Conservation (phyloP, 2,888 invertebrate species). For the Apodemia zela region DNA sequence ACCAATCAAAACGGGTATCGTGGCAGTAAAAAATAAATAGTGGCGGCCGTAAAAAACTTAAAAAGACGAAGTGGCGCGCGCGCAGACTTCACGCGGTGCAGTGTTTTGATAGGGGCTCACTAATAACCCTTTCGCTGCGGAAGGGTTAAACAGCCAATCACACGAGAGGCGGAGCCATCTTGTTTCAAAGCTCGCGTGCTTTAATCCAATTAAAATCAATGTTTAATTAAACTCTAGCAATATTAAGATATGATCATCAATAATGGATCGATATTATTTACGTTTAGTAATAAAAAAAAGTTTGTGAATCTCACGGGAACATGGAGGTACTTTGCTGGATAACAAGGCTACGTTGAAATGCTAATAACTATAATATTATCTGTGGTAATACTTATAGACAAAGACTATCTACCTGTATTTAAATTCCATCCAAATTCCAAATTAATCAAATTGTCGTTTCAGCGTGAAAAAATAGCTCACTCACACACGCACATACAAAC, state of each 20-base stretch:
- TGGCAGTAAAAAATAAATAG: constrained; percentile 58
- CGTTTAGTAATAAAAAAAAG: too few relatives aligned
- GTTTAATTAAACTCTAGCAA: background rate
- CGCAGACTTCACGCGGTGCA: constrained; percentile 56
- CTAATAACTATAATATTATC: too few relatives aligned
- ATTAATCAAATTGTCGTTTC: too few relatives aligned
- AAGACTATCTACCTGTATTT: too few relatives aligned
- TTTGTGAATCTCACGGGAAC: too few relatives aligned
- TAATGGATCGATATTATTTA: background rate
- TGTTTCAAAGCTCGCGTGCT: constrained; percentile 17
- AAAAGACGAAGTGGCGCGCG: constrained; percentile 49
- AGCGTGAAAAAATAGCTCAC: too few relatives aligned
- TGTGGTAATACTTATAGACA: too few relatives aligned
- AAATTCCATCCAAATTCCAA: too few relatives aligned
- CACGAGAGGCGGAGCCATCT: constrained; percentile 60
- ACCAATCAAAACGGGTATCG: constrained; percentile 57
- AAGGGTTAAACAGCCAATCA: constrained; percentile 72
- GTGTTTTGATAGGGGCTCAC: constrained; percentile 51
- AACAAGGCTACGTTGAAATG: too few relatives aligned
- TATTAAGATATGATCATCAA: background rate
- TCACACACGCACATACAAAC: too few relatives aligned
- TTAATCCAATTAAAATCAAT: constrained; percentile 6
- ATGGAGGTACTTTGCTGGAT: too few relatives aligned
- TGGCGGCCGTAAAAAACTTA: constrained; percentile 60
- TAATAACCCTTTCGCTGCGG: constrained; percentile 73